phyloP scores from a whole-genome alignment of 2,797 vertebrate genomes.

The Sciurus carolinensis region DNA sequence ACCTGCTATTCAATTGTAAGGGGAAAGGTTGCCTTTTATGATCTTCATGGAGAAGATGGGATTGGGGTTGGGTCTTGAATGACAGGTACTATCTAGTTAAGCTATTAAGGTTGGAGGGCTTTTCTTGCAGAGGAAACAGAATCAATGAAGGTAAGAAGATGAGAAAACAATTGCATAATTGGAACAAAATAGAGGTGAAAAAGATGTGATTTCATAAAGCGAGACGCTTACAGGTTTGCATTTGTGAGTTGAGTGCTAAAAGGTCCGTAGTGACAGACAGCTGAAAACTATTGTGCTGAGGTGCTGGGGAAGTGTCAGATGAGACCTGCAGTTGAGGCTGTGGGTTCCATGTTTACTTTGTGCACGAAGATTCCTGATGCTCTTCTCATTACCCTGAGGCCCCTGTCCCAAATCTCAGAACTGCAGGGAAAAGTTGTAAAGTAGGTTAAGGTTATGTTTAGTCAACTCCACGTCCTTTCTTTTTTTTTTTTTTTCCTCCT shows the following conservation, averaged over 20 bases:
- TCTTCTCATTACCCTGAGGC: background rate
- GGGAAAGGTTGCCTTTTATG: background rate
- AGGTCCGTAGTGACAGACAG: background rate
- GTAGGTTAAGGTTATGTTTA: background rate
- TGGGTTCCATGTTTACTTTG: background rate
- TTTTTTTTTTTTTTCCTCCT: background rate
- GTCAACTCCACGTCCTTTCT: fast-evolving
- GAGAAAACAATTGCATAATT: background rate
- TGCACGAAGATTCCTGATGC: background rate
- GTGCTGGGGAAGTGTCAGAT: too few relatives aligned
- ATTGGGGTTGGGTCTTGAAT: background rate
- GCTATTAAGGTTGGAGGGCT: background rate
- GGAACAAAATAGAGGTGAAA: conserved; percentile 8
- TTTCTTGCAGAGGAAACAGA: conserved; percentile 11
- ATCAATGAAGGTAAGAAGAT: conserved; percentile 9
- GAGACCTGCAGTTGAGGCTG: background rate
- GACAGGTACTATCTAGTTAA: background rate
- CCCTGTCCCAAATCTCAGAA: background rate
- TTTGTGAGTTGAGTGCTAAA: background rate
- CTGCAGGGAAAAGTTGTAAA: background rate
- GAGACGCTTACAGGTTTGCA: background rate
- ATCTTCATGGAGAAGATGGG: background rate
- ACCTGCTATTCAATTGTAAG: background rate
- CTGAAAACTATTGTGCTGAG: background rate
- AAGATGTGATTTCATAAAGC: background rate